Evolutionary conservation across 2,797 vertebrate genomes (phyloP).

Genomic region (Melanotaenia nigrans): DNA sequence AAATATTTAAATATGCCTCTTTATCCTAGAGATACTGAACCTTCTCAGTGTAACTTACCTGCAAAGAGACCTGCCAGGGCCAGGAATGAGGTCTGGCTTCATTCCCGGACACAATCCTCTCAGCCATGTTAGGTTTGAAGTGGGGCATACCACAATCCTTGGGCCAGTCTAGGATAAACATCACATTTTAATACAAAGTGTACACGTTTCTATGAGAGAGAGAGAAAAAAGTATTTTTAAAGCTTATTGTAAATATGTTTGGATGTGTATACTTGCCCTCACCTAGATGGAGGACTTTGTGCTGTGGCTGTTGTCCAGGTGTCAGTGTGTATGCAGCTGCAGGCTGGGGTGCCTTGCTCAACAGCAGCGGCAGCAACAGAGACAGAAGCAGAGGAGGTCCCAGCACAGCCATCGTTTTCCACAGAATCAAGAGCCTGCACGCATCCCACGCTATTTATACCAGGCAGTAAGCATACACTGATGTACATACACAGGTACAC

Average conservation of each 20-base stretch:
- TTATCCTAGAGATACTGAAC: not conserved
- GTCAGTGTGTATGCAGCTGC: constrained; percentile 71
- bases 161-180: constrained; percentile 80
- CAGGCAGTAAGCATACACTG: constrained; percentile 33
- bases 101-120: constrained; percentile 83
- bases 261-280: constrained; percentile 45
- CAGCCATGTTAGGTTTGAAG: constrained; percentile 83
- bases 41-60: constrained; percentile 67
- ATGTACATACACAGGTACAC: constrained; percentile 48
- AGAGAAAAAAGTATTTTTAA: not conserved
- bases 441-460: constrained; percentile 65
- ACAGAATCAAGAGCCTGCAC: constrained; percentile 66
- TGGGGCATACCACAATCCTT: constrained; percentile 82
- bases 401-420: constrained; percentile 71
- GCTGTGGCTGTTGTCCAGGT: constrained; percentile 67
- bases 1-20: too few relatives aligned
- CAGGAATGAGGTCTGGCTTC: constrained; percentile 84
- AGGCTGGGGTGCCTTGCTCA: constrained; percentile 71
- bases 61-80: constrained; percentile 87
- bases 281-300: constrained; percentile 82
- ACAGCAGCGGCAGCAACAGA: constrained; percentile 70
- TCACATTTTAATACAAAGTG: not conserved
- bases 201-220: not conserved
- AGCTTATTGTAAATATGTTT: not conserved
- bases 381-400: constrained; percentile 66